Conservation (phyloP, 64 coral and sea anemone genomes). For the Stichodactyla mertensii region DNA sequence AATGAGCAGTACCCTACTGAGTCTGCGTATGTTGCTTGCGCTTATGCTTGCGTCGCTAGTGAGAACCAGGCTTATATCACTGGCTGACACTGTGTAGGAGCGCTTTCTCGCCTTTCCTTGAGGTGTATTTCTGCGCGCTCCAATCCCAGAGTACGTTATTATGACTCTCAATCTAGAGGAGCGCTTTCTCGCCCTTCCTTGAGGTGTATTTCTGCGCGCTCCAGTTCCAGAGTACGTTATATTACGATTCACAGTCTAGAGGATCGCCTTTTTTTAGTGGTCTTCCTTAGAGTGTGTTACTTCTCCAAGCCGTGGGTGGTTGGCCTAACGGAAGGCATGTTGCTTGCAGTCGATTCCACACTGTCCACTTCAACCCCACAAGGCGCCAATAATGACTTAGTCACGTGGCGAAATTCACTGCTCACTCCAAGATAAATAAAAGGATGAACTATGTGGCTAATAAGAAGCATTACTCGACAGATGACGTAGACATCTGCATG, state of each 20-base stretch:
- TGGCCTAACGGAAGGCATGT: no score
- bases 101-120: background rate
- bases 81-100: background rate
- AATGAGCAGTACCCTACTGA: no score
- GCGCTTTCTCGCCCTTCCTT: background rate
- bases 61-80: no score
- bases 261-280: background rate
- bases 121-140: background rate
- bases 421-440: conserved; percentile 23
- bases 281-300: background rate
- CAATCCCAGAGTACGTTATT: background rate
- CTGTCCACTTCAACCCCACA: conserved; percentile 2
- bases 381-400: background rate
- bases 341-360: background rate
- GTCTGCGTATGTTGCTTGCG: no score
- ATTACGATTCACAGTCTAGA: background rate
- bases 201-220: background rate
- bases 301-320: background rate
- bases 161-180: background rate
- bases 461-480: conserved; percentile 15
- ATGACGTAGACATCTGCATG: conserved; percentile 20
- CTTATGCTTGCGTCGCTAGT: no score
- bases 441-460: conserved; percentile 14
- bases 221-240: background rate
- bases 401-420: conserved; percentile 20